Conservation (phyloP, 2,113 vertebrate species). For the Dermatemys mawii region DNA sequence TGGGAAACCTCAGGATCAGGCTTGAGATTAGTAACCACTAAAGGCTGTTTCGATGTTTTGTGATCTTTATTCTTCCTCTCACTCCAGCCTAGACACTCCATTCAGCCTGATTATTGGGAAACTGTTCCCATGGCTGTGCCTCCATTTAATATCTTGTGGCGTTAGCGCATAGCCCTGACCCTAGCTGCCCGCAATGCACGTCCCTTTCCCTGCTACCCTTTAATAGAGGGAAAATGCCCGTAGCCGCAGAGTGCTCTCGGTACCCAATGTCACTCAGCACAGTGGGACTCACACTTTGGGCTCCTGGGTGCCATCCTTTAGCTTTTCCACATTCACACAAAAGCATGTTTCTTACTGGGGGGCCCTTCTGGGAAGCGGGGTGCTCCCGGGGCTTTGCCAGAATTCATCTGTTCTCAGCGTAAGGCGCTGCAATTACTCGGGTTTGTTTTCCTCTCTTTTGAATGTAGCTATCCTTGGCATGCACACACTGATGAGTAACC, state of each 20-base stretch:
- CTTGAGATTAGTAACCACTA: not conserved
- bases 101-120: not conserved
- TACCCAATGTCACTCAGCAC: not conserved
- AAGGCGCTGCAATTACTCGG: not conserved
- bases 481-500: constrained; percentile 99
- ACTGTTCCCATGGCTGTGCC: not conserved
- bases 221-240: not conserved
- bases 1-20: not conserved
- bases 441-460: not conserved
- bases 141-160: not conserved
- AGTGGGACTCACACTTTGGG: not conserved
- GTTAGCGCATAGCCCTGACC: not conserved
- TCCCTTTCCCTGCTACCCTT: not conserved
- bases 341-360: accelerated
- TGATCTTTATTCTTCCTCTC: not conserved
- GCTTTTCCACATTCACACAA: not conserved
- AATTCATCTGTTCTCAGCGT: not conserved
- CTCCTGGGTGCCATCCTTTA: not conserved
- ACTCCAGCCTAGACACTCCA: not conserved
- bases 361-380: not conserved
- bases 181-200: not conserved
- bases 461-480: constrained; percentile 95
- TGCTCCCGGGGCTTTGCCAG: not conserved
- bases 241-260: not conserved
- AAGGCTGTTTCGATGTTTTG: not conserved